phyloP scores from a whole-genome alignment of 2,113 vertebrate genomes.

The Halcyon malimbica region DNA sequence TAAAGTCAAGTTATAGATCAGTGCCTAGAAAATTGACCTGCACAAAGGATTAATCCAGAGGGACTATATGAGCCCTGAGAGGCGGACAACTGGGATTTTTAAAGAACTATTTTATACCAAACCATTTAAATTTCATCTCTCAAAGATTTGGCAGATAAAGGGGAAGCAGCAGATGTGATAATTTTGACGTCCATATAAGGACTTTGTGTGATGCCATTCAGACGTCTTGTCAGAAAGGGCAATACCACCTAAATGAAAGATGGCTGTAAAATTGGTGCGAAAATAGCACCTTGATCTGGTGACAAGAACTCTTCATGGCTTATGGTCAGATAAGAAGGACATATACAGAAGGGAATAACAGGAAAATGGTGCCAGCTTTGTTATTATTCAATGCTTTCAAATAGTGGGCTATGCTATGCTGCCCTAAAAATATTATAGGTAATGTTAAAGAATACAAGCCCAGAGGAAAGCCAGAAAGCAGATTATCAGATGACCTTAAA shows the following conservation, averaged over 20 bases:
- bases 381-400: neutral
- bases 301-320: neutral
- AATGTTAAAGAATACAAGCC: neutral
- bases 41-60: neutral
- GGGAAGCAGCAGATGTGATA: neutral
- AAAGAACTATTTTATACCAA: neutral
- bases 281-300: neutral
- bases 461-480: neutral
- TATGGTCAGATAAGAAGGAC: neutral
- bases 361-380: neutral
- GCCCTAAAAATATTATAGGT: neutral
- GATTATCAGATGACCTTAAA: neutral
- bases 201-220: neutral
- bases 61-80: neutral
- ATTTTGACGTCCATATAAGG: neutral
- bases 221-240: neutral
- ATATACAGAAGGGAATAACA: neutral
- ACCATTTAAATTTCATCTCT: neutral
- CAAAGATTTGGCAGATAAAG: neutral
- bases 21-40: neutral
- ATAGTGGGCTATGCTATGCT: accelerated
- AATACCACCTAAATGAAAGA: neutral
- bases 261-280: neutral
- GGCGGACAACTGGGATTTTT: neutral
- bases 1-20: neutral